Evolutionary conservation across 2,888 invertebrate species (phyloP).

Genomic region (Cataglyphis cursor): DNA sequence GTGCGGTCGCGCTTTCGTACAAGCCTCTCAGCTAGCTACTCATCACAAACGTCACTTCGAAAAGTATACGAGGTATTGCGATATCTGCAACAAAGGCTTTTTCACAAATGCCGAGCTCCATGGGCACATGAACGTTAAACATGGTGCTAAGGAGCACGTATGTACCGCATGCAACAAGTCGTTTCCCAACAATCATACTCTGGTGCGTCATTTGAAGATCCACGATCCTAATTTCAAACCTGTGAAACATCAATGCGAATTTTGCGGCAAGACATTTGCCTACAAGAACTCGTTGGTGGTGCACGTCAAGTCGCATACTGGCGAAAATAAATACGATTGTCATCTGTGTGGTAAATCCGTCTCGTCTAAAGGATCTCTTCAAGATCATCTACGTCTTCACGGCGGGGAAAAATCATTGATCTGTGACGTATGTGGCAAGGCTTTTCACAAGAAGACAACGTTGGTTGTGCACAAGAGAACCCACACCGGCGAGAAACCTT

Average conservation of each 20-base stretch:
- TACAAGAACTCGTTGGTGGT: conserved; percentile 84
- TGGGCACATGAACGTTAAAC: conserved; percentile 84
- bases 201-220: conserved; percentile 77
- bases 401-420: conserved; percentile 85
- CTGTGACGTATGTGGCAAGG: conserved; percentile 86
- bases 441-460: conserved; percentile 85
- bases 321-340: conserved; percentile 84
- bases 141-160: conserved; percentile 83
- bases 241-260: conserved; percentile 83
- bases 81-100: conserved; percentile 82
- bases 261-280: conserved; percentile 85
- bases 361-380: conserved; percentile 85
- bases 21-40: conserved; percentile 81
- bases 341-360: conserved; percentile 86
- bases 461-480: conserved; percentile 86
- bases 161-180: conserved; percentile 79
- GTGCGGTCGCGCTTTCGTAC: conserved; percentile 82
- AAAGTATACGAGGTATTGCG: conserved; percentile 79
- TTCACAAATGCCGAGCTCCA: conserved; percentile 83
- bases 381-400: conserved; percentile 86
- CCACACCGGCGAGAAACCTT: conserved; percentile 87
- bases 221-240: conserved; percentile 84
- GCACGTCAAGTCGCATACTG: conserved; percentile 84
- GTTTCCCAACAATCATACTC: conserved; percentile 81
- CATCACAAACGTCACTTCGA: conserved; percentile 82